phyloP scores from a whole-genome alignment of 1,140 invertebrate species.

The Goniozus legneri region DNA sequence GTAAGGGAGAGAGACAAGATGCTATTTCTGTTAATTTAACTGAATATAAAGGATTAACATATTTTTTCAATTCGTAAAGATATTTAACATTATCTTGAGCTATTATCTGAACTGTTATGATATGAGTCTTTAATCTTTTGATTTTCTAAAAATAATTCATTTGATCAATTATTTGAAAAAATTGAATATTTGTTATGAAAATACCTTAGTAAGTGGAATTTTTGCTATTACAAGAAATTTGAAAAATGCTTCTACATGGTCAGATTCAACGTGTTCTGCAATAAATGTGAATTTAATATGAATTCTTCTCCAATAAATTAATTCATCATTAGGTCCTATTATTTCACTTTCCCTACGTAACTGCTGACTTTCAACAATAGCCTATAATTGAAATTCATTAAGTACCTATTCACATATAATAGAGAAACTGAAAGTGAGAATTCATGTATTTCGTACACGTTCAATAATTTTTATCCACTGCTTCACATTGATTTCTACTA shows the following conservation, averaged over 20 bases:
- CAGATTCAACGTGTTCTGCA: constrained; percentile 71
- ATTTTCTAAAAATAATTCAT: constrained; percentile 61
- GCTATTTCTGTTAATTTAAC: constrained; percentile 69
- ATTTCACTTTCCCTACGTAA: constrained; percentile 75
- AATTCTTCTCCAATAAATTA: constrained; percentile 79
- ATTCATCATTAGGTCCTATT: constrained; percentile 75
- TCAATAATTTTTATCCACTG: constrained; percentile 65
- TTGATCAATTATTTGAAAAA: constrained; percentile 3
- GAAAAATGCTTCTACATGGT: constrained; percentile 62
- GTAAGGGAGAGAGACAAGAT: constrained; percentile 64
- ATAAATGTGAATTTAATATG: constrained; percentile 76
- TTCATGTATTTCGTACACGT: constrained; percentile 46
- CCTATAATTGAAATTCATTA: constrained; percentile 39
- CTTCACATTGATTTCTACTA: constrained; percentile 59
- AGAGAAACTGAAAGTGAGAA: background rate
- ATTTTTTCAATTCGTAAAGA: constrained; percentile 81
- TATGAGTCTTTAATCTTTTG: constrained; percentile 68
- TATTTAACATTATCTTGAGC: constrained; percentile 86
- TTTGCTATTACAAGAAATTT: constrained; percentile 57
- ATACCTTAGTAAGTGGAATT: background rate
- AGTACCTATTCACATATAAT: background rate
- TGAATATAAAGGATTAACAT: constrained; percentile 79
- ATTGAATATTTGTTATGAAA: constrained; percentile 2
- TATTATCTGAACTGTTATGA: constrained; percentile 75
- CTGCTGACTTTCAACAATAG: constrained; percentile 67